These are phyloP conservation scores for Cryptotermes secundus DNA, from an alignment of 1,140 invertebrate species.

Conservation along the genomic window DNA sequence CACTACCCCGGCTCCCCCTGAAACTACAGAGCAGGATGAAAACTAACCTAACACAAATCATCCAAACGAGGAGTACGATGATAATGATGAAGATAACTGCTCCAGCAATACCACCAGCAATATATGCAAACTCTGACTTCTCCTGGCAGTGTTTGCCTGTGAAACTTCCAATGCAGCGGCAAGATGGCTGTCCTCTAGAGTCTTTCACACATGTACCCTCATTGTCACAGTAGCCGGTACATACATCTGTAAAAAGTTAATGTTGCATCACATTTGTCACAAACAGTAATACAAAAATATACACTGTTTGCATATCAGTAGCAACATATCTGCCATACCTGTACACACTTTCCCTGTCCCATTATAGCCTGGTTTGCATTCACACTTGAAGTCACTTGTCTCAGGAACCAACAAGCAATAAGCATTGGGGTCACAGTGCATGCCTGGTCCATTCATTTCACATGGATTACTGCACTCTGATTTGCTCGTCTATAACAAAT, in stretches of 20 bases:
- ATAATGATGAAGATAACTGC: slow-evolving; percentile 90
- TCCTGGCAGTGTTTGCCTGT: slow-evolving; percentile 87
- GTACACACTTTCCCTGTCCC: slow-evolving; percentile 78
- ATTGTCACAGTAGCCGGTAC: slow-evolving; percentile 85
- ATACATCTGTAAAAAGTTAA: slow-evolving; percentile 69
- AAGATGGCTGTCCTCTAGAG: slow-evolving; percentile 75
- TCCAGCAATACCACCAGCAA: slow-evolving; percentile 88
- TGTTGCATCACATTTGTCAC: neutral
- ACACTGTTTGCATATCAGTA: neutral
- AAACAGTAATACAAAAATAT: neutral
- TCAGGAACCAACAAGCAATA: slow-evolving; percentile 84
- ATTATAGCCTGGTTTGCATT: slow-evolving; percentile 93
- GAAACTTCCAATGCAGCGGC: slow-evolving; percentile 87
- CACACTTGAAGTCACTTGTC: slow-evolving; percentile 85
- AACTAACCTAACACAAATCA: slow-evolving; percentile 86
- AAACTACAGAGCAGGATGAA: neutral
- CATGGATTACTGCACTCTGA: slow-evolving; percentile 91
- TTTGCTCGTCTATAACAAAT: slow-evolving; percentile 63
- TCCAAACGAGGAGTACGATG: slow-evolving; percentile 90
- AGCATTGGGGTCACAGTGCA: slow-evolving; percentile 85
- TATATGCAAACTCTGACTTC: slow-evolving; percentile 92
- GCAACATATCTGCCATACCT: slow-evolving; percentile 47
- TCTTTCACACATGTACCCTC: slow-evolving; percentile 90
- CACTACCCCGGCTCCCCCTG: too few relatives aligned
- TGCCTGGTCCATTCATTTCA: slow-evolving; percentile 77